A percentile compares a stretch with the other conserved stretches of the same genome.
Conservation (phyloP, 2,113 vertebrate species). For the Zapornia atra region DNA sequence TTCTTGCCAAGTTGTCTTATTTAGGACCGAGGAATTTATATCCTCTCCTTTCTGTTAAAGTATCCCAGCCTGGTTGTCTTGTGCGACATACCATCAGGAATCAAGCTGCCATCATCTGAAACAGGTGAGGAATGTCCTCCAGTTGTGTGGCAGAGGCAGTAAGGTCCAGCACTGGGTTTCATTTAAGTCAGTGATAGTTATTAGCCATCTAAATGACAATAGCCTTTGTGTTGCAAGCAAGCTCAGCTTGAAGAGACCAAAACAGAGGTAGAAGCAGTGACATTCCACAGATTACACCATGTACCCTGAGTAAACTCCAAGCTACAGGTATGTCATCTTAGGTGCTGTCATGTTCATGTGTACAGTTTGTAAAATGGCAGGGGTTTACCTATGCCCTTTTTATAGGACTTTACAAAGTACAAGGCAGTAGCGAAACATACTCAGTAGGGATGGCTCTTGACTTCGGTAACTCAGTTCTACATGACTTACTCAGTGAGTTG, state of each 20-base stretch:
- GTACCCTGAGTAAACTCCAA: background rate
- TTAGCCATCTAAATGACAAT: background rate
- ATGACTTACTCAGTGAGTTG: background rate
- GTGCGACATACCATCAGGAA: fast-evolving
- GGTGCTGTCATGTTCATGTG: fast-evolving
- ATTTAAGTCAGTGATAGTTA: background rate
- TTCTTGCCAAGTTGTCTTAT: background rate
- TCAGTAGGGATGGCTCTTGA: background rate
- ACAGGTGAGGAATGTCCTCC: background rate
- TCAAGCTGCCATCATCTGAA: background rate
- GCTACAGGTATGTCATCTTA: background rate
- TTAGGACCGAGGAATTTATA: background rate
- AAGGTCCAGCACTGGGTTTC: background rate
- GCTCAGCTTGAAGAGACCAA: background rate
- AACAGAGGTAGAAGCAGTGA: background rate
- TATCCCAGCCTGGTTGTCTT: background rate
- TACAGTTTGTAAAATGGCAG: background rate
- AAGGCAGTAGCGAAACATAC: background rate
- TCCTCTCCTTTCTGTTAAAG: background rate
- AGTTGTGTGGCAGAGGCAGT: background rate
- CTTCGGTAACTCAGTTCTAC: background rate
- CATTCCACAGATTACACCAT: background rate
- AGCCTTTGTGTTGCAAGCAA: background rate
- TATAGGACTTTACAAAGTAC: background rate
- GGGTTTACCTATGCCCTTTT: background rate